Conservation (phyloP, 2,888 invertebrate genomes). For the Sipunculus nudus region DNA sequence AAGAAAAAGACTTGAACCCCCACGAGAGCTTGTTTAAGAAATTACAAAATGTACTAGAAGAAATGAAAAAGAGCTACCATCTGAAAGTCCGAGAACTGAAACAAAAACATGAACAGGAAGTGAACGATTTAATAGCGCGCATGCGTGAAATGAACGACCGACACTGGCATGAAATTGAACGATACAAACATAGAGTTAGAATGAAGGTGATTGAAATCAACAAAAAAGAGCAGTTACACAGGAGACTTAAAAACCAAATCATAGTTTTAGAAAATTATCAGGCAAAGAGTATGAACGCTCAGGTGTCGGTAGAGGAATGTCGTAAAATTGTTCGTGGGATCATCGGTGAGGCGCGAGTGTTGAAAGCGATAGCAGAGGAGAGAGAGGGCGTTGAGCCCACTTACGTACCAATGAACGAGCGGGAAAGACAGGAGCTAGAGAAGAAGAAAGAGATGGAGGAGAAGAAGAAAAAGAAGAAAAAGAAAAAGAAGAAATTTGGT, state of each 20-base stretch:
- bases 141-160: slow-evolving; percentile 3
- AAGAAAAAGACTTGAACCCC: neutral
- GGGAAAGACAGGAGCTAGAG: slow-evolving; percentile 1
- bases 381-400: too few species aligned
- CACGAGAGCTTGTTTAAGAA: slow-evolving; percentile 3
- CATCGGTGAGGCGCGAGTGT: slow-evolving; percentile 30
- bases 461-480: slow-evolving; percentile 1
- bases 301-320: slow-evolving; percentile 26
- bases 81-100: slow-evolving; percentile 8
- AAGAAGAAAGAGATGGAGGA: slow-evolving; percentile 1
- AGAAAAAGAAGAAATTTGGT: too few species aligned
- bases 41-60: slow-evolving; percentile 5
- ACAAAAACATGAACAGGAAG: slow-evolving; percentile 2
- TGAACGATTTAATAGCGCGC: slow-evolving; percentile 2
- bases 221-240: slow-evolving; percentile 23
- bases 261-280: slow-evolving; percentile 25
- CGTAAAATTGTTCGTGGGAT: slow-evolving; percentile 29
- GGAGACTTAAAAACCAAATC: slow-evolving; percentile 20
- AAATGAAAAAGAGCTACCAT: slow-evolving; percentile 1
- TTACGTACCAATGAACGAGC: too few species aligned
- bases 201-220: slow-evolving; percentile 24
- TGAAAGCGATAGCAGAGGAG: slow-evolving; percentile 29
- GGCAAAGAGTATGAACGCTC: slow-evolving; percentile 35
- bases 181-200: neutral
- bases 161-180: slow-evolving; percentile 15